Evolutionary conservation across 2,113 vertebrate species (phyloP).

Genomic region (Nesoenas mayeri): DNA sequence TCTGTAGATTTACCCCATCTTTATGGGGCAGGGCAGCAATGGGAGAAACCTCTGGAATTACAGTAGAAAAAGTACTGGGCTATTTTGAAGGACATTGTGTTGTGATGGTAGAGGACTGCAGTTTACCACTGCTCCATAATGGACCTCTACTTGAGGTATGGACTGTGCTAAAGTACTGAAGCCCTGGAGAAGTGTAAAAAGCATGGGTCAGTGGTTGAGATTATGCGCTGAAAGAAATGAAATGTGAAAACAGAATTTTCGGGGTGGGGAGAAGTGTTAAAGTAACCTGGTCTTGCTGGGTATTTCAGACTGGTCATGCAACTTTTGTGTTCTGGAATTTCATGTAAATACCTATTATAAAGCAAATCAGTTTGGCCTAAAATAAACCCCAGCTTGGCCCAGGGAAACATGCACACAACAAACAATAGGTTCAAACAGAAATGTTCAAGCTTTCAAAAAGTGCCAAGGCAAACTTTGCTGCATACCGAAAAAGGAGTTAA

Average conservation of each 20-base stretch:
- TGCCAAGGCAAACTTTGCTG: background rate
- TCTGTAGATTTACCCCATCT: background rate
- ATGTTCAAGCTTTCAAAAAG: background rate
- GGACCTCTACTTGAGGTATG: background rate
- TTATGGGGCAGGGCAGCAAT: background rate
- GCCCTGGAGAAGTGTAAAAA: background rate
- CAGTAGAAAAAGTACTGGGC: background rate
- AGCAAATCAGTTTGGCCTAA: background rate
- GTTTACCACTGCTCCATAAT: background rate
- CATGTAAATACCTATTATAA: background rate
- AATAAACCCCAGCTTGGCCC: background rate
- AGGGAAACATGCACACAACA: background rate
- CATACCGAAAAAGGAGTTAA: background rate
- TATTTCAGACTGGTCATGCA: background rate
- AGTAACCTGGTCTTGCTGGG: background rate
- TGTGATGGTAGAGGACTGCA: background rate
- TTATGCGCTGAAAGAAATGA: background rate
- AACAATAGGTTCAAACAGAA: background rate
- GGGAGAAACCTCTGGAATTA: background rate
- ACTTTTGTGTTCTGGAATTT: background rate
- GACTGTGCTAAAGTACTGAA: background rate
- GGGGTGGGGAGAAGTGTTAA: background rate
- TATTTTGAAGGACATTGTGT: background rate
- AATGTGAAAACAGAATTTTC: background rate
- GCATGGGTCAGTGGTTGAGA: background rate